Percentiles rank a stretch among this genome's conserved stretches.
Evolutionary conservation across 2,113 vertebrate species (phyloP).

Genomic region (Uropsilus gracilis): DNA sequence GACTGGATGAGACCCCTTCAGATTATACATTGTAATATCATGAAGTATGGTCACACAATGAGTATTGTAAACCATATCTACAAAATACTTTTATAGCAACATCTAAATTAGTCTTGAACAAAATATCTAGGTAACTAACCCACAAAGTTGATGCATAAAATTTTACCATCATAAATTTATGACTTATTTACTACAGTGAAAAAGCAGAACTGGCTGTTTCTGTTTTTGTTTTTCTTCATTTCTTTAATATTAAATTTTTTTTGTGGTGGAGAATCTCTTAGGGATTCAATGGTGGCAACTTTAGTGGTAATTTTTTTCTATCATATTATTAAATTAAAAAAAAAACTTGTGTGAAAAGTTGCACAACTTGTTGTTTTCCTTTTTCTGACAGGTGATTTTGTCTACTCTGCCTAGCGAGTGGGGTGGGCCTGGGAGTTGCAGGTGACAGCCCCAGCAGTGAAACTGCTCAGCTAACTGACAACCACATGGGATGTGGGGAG

Average conservation of each 20-base stretch:
- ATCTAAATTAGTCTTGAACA: neutral
- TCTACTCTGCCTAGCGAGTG: neutral
- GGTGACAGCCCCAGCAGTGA: neutral
- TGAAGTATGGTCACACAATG: neutral
- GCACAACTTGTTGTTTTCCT: neutral
- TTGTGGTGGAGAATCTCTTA: neutral
- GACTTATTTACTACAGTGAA: neutral
- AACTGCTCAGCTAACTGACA: neutral
- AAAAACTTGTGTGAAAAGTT: neutral
- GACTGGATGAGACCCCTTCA: neutral
- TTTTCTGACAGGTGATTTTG: neutral
- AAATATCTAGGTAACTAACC: neutral
- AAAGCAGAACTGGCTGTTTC: neutral
- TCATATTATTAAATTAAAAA: conserved; percentile 31
- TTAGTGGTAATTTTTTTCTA: neutral
- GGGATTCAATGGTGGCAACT: neutral
- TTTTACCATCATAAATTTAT: neutral
- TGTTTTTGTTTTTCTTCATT: neutral
- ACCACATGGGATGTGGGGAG: conserved; percentile 50
- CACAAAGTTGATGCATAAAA: no score
- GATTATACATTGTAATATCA: neutral
- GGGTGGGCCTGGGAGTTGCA: no score
- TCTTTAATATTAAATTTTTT: neutral
- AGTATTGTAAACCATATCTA: neutral
- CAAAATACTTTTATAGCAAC: neutral